Evolutionary conservation across 2,113 vertebrate genomes (phyloP), one percentile per base, ranked within the genome.

Genomic region (Tamias sibiricus): DNA sequence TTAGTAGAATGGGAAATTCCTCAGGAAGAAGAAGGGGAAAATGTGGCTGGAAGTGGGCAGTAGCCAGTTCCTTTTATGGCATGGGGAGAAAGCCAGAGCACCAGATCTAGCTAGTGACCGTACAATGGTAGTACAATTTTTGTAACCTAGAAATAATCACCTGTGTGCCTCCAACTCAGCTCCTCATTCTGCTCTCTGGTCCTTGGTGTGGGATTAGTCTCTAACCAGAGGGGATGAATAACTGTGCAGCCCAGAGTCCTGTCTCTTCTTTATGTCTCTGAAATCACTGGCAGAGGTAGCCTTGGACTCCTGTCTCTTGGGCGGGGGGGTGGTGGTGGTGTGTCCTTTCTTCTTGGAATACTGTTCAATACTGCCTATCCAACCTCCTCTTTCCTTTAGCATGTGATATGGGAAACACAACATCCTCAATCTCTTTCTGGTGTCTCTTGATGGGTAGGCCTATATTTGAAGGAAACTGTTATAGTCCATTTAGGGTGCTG

Each of bases 391-490:
- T 62, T 93, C 96, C 96, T 44, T 97, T 98, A 8, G 98, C 98
- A 95, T 99, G 98, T 86, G 99, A 99, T 8, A 97, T 96, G 22
- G 80, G 94, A 0, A 92, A 96, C 57, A 59, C 57, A 59, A 98
- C 95, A 14, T 98, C 84, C 76, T 97, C 93, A 0, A 96, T 59
- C 57, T 59, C 97, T 76, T 99, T 99, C 98, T 99, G 99, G 98
- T 69, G 98, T 98, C 99, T 99, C 96, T 99, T 98, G 93, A 99
- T 98, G 0, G 99, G 99, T 86, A 99, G 98, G 4, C 99, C 98
- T 99, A 97, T 99, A 98, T 98, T 99, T 99, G 98, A 99, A 99
- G 87, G 99, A 98, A 37, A 42, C 72, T 77, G 22, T 62, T 26
- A 49, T 69, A 68, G 40, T 86, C 44, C 22, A 68, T 26, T 35